A percentile compares a stretch with the other conserved stretches of the same genome.
Evolutionary conservation across 2,888 invertebrate genomes (phyloP).

Genomic region (Torymus auratus): DNA sequence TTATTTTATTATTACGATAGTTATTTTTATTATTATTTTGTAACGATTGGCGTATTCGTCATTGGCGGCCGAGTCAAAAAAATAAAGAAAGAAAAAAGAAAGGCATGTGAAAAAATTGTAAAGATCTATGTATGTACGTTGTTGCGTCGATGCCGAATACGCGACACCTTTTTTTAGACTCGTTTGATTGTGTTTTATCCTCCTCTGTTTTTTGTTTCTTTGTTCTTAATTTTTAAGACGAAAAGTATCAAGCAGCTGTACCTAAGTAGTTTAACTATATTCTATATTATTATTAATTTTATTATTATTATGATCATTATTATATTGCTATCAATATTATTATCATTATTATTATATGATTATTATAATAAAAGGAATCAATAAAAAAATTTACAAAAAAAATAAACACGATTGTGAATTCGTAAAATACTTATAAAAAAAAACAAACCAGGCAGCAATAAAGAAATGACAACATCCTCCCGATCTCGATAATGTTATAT

Average conservation of each 20-base stretch:
- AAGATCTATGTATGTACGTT: too few relatives aligned
- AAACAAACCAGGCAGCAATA: constrained; percentile 50
- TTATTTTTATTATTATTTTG: constrained; percentile 52
- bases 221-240: constrained; percentile 63
- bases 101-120: background rate
- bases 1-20: constrained; percentile 3
- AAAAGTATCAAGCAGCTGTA: constrained; percentile 73
- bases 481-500: constrained; percentile 31
- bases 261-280: constrained; percentile 73
- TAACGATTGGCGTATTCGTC: constrained; percentile 37
- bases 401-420: constrained; percentile 42
- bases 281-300: constrained; percentile 67
- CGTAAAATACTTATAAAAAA: background rate
- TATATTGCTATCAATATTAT: constrained; percentile 61
- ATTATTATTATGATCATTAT: constrained; percentile 63
- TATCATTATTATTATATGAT: constrained; percentile 64
- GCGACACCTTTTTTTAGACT: constrained; percentile 37
- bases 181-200: constrained; percentile 58
- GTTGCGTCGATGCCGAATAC: constrained; percentile 18
- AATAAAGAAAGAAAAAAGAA: constrained; percentile 22
- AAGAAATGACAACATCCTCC: constrained; percentile 43
- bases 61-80: constrained; percentile 42
- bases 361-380: constrained; percentile 65
- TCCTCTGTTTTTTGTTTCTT: constrained; percentile 62
- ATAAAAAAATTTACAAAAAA: constrained; percentile 65